Conservation (phyloP, 2,888 invertebrate genomes). For the Ophonus ardosiacus region DNA sequence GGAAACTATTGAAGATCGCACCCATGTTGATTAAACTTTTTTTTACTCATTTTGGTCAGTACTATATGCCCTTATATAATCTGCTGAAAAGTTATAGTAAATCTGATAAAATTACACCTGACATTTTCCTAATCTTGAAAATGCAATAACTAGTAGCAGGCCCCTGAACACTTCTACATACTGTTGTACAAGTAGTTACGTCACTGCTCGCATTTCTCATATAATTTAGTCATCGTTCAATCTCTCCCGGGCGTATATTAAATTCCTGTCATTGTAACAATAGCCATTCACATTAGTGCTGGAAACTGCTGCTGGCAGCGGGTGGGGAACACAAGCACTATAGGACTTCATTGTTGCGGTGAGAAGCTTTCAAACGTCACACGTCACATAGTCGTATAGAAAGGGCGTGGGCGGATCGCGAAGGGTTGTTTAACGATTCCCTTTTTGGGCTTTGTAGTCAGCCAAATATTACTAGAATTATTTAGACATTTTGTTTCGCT, state of each 20-base stretch:
- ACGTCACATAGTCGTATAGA: conserved; percentile 39
- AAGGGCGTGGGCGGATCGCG: neutral
- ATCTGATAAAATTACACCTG: no score
- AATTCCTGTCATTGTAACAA: conserved; percentile 60
- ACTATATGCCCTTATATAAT: no score
- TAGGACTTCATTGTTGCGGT: conserved; percentile 53
- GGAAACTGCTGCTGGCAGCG: conserved; percentile 6
- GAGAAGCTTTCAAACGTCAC: conserved; percentile 59
- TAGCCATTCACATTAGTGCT: conserved; percentile 53
- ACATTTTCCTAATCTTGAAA: neutral
- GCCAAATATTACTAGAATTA: neutral
- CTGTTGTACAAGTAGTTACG: neutral
- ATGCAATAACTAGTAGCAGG: neutral
- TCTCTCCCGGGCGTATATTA: conserved; percentile 53
- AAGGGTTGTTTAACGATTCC: conserved; percentile 1
- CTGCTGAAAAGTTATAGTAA: no score
- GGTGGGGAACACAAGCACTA: conserved; percentile 24
- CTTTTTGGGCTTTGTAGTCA: neutral
- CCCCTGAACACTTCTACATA: neutral
- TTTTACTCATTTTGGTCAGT: no score
- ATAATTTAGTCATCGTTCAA: conserved; percentile 56
- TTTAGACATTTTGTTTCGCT: neutral
- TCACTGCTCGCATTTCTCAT: neutral
- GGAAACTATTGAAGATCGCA: no score
- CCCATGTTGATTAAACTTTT: no score